Evolutionary conservation across 30 jellyfish, hydroid and myxozoan genomes (phyloP), one percentile per base, ranked within the genome.

Genomic region (Chironex yamaguchii): DNA sequence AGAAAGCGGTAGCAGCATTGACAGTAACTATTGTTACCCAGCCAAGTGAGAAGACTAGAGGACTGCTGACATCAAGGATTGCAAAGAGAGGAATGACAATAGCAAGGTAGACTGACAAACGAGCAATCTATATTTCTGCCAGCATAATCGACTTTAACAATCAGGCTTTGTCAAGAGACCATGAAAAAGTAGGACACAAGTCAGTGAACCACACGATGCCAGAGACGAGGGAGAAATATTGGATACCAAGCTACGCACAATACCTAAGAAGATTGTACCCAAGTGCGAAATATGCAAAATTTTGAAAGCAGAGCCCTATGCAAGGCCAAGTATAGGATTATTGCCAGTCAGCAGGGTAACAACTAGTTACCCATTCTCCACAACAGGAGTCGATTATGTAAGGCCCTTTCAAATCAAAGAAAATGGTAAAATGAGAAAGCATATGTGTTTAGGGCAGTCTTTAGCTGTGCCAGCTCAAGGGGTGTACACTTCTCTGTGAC

Each of bases 251-350:
- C 58, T 77, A 34, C 31, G 80, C 54, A 77, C 89, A 17, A 31
- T 52, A 20, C 49, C 62, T 20, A 77, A 77, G 36, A 77, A 77
- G 80, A 49, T 77, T 2, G 62, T 53, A 33, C 29, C 26, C 13
- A 77, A 53, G 24, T 77, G 89, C 48, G 89, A 58, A 35, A 77
- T 24, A 14, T 77, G 89, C 79, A 77, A 77, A 34, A 35, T 77
- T 12, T 53, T 77, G 89, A 67, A 78, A 77, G 80, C 89, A 52
- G 36, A 77, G 68, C 89, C 89, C 11, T 77, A 2, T 77, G 79
- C 89, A 77, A 26, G 17, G 22, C 89, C 89, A 52, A 54, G 67
- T 0, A 50, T 33, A 0, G 89, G 80, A 77, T 69, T 21, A 6
- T 32, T 77, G 79, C 80, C 89, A 52, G 74, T 29, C 28, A 32